A percentile compares a stretch with the other conserved stretches of the same genome.
Conservation (phyloP, 1,140 invertebrate species). For the Procambarus virginalis region DNA sequence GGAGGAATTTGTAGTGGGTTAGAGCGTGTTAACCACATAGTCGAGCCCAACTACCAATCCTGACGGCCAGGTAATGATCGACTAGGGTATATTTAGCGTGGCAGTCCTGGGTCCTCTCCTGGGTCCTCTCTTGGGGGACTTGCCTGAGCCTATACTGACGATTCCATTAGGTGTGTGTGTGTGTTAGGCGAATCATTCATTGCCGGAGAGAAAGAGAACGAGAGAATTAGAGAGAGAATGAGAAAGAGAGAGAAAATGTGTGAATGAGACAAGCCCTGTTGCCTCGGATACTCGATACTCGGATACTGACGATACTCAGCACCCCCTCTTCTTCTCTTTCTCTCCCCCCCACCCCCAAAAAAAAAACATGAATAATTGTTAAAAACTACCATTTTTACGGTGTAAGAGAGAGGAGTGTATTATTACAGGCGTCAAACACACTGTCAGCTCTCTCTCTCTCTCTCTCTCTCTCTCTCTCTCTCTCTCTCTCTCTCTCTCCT, state of each 20-base stretch:
- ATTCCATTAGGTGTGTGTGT: neutral
- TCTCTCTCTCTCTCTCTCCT: neutral
- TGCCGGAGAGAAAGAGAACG: no score
- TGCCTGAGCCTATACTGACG: neutral
- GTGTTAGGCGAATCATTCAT: no score
- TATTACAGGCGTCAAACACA: neutral
- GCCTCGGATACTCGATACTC: no score
- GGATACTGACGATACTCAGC: no score
- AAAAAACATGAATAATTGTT: neutral
- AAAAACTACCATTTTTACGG: neutral
- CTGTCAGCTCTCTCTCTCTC: neutral
- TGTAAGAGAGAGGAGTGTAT: neutral
- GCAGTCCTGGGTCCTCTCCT: neutral
- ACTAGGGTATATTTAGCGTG: no score
- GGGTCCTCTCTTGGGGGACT: neutral
- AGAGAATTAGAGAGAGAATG: no score
- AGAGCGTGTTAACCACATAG: neutral
- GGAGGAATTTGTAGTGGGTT: neutral
- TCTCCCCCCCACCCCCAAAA: no score
- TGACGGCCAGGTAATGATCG: neutral
- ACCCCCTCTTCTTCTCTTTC: no score
- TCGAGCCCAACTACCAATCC: neutral
- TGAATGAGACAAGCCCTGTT: no score
- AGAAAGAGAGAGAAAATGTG: no score
- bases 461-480: neutral